A percentile compares a stretch with the other conserved stretches of the same genome.
Conservation (phyloP, 1,140 invertebrate species). For the Leptinotarsa texana region DNA sequence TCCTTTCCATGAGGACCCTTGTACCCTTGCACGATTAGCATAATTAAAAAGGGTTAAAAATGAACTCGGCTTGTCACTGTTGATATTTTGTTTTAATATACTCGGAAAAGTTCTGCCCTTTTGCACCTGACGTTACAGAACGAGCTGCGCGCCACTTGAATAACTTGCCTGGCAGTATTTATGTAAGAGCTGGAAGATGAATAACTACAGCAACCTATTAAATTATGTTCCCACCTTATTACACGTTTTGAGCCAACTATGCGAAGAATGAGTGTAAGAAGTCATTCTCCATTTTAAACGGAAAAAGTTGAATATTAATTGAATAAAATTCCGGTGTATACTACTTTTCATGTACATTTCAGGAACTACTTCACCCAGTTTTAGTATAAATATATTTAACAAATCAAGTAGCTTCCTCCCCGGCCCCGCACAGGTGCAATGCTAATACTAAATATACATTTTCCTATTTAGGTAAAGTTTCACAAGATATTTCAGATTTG, state of each 20-base stretch:
- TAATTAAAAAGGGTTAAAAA: constrained; percentile 24
- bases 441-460: no score
- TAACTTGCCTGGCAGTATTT: constrained; percentile 18
- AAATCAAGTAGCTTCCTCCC: no score
- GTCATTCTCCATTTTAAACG: background rate
- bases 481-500: no score
- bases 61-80: constrained; percentile 7
- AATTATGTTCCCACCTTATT: constrained; percentile 24
- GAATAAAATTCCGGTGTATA: no score
- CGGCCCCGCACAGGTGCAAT: no score
- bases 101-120: constrained; percentile 17
- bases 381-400: no score
- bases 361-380: no score
- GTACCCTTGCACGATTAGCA: constrained; percentile 11
- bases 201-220: constrained; percentile 2
- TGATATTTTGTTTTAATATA: constrained; percentile 19
- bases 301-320: no score
- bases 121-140: constrained; percentile 25
- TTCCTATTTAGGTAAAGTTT: no score
- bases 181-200: background rate
- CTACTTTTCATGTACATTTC: no score
- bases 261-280: background rate
- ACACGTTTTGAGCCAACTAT: constrained; percentile 13
- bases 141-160: constrained; percentile 12
- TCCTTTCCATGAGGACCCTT: background rate